phyloP scores from a whole-genome alignment of 2,888 invertebrate genomes.

The Tanypteryx hageni region DNA sequence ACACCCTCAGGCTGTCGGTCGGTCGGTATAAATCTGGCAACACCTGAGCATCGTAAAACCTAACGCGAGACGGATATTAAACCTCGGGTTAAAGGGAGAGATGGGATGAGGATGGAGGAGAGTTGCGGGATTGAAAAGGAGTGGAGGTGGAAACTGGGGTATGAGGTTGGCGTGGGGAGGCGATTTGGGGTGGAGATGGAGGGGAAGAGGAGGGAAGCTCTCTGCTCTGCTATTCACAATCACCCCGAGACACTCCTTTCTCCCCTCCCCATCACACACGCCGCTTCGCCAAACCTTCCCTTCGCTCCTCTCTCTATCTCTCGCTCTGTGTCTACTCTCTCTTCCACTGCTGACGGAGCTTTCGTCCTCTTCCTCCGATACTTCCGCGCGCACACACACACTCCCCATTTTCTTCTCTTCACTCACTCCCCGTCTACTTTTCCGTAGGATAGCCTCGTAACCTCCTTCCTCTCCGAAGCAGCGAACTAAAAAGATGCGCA shows the following conservation, averaged over 20 bases:
- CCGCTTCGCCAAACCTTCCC: not conserved
- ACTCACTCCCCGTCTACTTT: not conserved
- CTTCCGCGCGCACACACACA: too few species aligned
- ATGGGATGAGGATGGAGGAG: conserved; percentile 2
- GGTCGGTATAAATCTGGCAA: conserved; percentile 61
- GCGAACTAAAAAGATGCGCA: conserved; percentile 27
- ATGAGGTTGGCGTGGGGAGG: not conserved
- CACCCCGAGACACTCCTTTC: conserved; percentile 46
- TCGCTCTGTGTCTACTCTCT: not conserved
- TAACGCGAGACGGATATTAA: conserved; percentile 64
- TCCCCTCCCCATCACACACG: not conserved
- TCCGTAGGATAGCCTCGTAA: not conserved
- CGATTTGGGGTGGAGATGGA: not conserved
- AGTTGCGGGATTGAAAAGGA: not conserved
- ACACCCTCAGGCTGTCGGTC: conserved; percentile 51
- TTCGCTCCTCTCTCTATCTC: not conserved
- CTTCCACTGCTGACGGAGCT: not conserved
- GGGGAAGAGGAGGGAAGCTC: conserved; percentile 12
- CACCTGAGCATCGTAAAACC: conserved; percentile 63
- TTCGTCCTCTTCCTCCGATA: not conserved
- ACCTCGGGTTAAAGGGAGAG: conserved; percentile 49
- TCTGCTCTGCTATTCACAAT: conserved; percentile 56
- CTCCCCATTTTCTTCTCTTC: not conserved
- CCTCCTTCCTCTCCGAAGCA: not conserved
- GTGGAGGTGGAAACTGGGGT: not conserved